Evolutionary conservation across 1,140 invertebrate species (phyloP), one percentile per base, ranked within the genome.

Genomic region (Pararge aegeria): DNA sequence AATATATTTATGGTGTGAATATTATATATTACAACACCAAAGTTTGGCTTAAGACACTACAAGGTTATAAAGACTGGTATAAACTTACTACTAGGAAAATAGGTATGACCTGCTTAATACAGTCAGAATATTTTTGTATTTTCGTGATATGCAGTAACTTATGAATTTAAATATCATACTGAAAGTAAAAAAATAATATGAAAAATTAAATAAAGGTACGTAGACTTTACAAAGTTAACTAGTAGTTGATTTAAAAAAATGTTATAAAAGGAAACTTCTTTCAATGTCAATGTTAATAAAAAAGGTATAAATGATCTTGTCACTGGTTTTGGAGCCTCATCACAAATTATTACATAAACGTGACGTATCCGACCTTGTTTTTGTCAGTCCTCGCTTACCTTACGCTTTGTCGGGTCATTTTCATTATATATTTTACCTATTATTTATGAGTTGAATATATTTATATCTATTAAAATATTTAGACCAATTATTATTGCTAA

Each of bases 221-320:
- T 24, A 24, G 20, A 1, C 21, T 27, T 29, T 27, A 6, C 21
- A 24, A n/a, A n/a, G n/a, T n/a, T n/a, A n/a, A n/a, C n/a, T n/a
- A n/a, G n/a, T n/a, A n/a, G n/a, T n/a, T n/a, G n/a, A n/a, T n/a
- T 24, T 27, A 12, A 13, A n/a, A 24, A 27, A n/a, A 27, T 0
- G 0, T 48, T 24, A 13, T 21, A 48, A 10, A 15, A 19, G 7
- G 21, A 4, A 51, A 51, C 27, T 13, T 56, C 44, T 62, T 75
- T 78, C 78, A 81, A 68, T 76, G 78, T 71, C 77, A 80, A 78
- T 77, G 75, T 72, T 68, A 73, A 67, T 64, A 66, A 63, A 72
- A 46, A 34, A 29, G 40, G 18, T 69, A 58, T 61, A 64, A 66
- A 66, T 75, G 70, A 64, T 56, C 53, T 46, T 53, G 55, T 64